Evolutionary conservation across 2,797 vertebrate species (phyloP).

Genomic region (Galago senegalensis): DNA sequence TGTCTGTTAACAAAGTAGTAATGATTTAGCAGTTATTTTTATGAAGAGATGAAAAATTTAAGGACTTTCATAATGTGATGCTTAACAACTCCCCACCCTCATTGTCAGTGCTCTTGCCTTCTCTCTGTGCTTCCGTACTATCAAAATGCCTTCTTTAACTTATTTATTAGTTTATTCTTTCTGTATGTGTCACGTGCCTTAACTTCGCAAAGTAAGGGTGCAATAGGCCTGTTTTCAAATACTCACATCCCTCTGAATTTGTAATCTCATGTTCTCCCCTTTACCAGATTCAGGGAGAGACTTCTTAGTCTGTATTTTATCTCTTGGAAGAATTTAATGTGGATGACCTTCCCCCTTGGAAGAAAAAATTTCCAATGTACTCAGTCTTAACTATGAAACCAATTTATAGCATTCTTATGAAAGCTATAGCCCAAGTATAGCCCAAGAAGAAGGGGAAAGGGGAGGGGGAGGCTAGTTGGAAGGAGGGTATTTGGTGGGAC

Average conservation of each 20-base stretch:
- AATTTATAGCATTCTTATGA: no score
- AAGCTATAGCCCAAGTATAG: no score
- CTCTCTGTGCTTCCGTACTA: neutral
- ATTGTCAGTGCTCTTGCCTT: neutral
- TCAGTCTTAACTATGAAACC: no score
- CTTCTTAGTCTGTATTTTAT: neutral
- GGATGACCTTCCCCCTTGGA: neutral
- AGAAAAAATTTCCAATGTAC: neutral
- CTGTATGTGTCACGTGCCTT: neutral
- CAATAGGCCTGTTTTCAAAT: neutral
- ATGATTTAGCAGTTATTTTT: slow-evolving; percentile 71
- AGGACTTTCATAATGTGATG: slow-evolving; percentile 22
- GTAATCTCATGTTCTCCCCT: neutral
- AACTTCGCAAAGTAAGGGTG: neutral
- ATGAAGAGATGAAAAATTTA: slow-evolving; percentile 48
- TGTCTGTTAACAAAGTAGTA: slow-evolving; percentile 63
- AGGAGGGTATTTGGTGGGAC: no score
- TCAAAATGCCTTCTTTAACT: neutral
- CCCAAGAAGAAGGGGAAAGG: no score
- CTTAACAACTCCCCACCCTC: neutral
- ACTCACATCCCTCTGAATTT: neutral
- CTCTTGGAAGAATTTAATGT: neutral
- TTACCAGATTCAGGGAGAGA: neutral
- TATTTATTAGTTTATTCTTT: slow-evolving; percentile 43
- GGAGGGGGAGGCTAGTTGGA: no score